phyloP scores from a whole-genome alignment of 2,888 invertebrate genomes.

The Spodoptera exigua region DNA sequence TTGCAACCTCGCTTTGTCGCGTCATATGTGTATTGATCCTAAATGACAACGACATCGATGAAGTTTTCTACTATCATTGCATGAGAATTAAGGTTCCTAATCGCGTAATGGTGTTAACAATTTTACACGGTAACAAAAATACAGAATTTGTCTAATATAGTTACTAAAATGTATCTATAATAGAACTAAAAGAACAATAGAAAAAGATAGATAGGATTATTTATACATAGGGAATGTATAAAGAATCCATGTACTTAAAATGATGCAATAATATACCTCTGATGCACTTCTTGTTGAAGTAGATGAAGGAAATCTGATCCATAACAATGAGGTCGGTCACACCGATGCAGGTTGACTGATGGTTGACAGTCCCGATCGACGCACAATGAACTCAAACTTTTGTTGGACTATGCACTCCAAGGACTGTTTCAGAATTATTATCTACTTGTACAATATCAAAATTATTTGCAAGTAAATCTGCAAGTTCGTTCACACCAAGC shows the following conservation, averaged over 20 bases:
- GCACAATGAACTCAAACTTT: constrained; percentile 4
- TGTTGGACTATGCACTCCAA: constrained; percentile 6
- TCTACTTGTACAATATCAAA: background rate
- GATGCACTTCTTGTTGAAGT: background rate
- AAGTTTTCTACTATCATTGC: no score
- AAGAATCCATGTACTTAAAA: background rate
- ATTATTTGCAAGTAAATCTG: constrained; percentile 1
- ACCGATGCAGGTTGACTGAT: constrained; percentile 2
- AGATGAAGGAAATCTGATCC: constrained; percentile 3
- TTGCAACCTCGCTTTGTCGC: no score
- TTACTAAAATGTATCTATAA: no score
- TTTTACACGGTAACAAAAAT: no score
- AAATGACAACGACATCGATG: no score
- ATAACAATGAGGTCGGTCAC: constrained; percentile 30
- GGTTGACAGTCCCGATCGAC: constrained; percentile 8
- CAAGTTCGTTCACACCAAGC: background rate
- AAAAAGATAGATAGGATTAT: no score
- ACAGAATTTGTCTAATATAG: no score
- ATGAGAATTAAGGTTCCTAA: no score
- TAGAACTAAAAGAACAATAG: no score
- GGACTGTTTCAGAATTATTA: background rate
- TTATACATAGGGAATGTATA: no score
- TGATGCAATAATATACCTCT: background rate
- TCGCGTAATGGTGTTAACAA: no score
- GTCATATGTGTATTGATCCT: no score